These are phyloP conservation scores for Lamprologus speciosus DNA, from an alignment of 2,113 vertebrate species.

Conservation along the genomic window DNA sequence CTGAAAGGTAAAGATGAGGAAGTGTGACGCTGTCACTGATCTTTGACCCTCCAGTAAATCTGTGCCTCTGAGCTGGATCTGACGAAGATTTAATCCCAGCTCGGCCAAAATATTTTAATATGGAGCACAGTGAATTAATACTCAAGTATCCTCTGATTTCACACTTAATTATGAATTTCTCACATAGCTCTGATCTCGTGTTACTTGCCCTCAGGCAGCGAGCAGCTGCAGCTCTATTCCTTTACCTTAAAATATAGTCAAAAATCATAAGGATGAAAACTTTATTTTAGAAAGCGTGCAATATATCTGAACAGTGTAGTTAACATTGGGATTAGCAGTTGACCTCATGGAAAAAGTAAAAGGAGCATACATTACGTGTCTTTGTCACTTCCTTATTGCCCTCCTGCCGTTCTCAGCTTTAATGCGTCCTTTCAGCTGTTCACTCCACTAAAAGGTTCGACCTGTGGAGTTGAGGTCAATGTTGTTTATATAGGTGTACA, in stretches of 20 bases:
- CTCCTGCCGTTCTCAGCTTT: neutral
- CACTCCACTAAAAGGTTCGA: neutral
- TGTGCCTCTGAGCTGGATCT: neutral
- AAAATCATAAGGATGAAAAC: neutral
- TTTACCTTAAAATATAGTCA: neutral
- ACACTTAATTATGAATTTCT: constrained; percentile 10
- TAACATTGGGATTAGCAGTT: neutral
- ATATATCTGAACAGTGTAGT: neutral
- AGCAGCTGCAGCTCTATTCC: neutral
- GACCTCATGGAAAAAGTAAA: neutral
- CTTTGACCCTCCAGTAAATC: constrained; percentile 24
- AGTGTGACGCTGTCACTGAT: neutral
- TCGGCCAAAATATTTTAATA: neutral
- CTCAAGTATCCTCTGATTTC: neutral
- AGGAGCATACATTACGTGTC: neutral
- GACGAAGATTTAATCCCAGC: neutral
- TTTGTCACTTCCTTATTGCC: constrained; percentile 46
- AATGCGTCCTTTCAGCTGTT: neutral
- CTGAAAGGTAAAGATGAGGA: neutral
- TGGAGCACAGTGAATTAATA: neutral
- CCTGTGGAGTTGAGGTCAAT: constrained; percentile 35
- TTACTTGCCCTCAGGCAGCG: neutral
- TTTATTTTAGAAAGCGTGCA: neutral
- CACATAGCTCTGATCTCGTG: neutral
- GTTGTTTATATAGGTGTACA: neutral